These are phyloP conservation scores for Psix sp. DNA, from an alignment of 1,140 invertebrate species.

Conservation along the genomic window DNA sequence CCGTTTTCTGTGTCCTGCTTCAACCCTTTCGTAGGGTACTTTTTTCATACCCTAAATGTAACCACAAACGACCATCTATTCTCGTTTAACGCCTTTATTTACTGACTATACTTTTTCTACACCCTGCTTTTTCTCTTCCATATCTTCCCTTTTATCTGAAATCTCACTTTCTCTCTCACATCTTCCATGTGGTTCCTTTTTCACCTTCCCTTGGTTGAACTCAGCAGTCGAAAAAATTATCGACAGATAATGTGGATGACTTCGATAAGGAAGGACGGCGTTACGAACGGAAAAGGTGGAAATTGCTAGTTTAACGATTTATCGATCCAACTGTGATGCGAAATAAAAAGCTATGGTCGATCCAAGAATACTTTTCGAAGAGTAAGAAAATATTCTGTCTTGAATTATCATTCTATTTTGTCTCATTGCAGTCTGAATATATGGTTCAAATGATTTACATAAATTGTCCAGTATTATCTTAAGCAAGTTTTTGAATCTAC, in stretches of 20 bases:
- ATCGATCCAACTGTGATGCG: slow-evolving; percentile 49
- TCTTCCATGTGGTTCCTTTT: slow-evolving; percentile 26
- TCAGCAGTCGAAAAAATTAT: slow-evolving; percentile 57
- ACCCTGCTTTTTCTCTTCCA: slow-evolving; percentile 46
- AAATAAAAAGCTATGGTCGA: slow-evolving; percentile 50
- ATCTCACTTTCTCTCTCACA: slow-evolving; percentile 24
- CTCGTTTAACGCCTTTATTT: slow-evolving; percentile 75
- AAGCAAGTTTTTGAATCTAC: slow-evolving; percentile 7
- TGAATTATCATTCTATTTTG: slow-evolving; percentile 34
- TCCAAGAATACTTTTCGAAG: slow-evolving; percentile 26
- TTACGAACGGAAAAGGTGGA: slow-evolving; percentile 46
- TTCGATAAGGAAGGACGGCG: slow-evolving; percentile 54
- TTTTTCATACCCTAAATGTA: slow-evolving; percentile 66
- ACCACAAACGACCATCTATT: slow-evolving; percentile 71
- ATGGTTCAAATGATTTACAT: slow-evolving; percentile 17
- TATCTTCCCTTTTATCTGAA: slow-evolving; percentile 34
- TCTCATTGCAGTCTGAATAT: slow-evolving; percentile 12
- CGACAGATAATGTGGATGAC: slow-evolving; percentile 55
- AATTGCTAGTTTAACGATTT: slow-evolving; percentile 59
- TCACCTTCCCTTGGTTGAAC: slow-evolving; percentile 37
- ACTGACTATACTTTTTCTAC: slow-evolving; percentile 62
- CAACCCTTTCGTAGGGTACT: slow-evolving; percentile 46
- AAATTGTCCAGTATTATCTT: slow-evolving; percentile 29
- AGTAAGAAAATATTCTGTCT: slow-evolving; percentile 35
- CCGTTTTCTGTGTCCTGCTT: slow-evolving; percentile 33